phyloP scores from a whole-genome alignment of 2,797 vertebrate species.

The Megalops cyprinoides region DNA sequence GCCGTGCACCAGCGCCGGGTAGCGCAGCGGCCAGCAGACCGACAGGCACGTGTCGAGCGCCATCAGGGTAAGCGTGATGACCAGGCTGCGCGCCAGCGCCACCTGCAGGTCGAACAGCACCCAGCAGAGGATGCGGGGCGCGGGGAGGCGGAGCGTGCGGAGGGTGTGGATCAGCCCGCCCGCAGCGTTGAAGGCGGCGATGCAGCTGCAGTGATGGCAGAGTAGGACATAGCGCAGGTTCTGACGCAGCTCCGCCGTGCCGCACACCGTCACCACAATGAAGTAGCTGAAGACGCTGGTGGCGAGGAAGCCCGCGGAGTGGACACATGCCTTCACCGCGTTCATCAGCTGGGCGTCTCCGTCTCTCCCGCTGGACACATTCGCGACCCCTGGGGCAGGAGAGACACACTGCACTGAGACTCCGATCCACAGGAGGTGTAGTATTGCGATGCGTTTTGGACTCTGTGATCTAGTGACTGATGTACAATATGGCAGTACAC shows the following conservation, averaged over 20 bases:
- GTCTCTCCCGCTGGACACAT: conserved; percentile 45
- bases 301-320: conserved; percentile 55
- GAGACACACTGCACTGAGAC: too few species aligned
- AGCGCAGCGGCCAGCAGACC: conserved; percentile 58
- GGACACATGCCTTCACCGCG: conserved; percentile 55
- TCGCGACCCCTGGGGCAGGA: conserved; percentile 42
- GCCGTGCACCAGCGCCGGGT: conserved; percentile 30
- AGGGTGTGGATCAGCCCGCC: conserved; percentile 53
- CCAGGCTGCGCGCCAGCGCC: conserved; percentile 57
- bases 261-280: conserved; percentile 48
- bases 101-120: conserved; percentile 62
- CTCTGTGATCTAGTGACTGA: too few species aligned
- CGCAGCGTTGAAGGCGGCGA: conserved; percentile 57
- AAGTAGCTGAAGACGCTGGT: conserved; percentile 49
- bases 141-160: conserved; percentile 39
- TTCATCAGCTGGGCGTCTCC: conserved; percentile 45
- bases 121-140: conserved; percentile 53
- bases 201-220: conserved; percentile 59
- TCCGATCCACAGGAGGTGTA: too few species aligned
- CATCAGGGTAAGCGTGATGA: conserved; percentile 65
- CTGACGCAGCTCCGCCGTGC: conserved; percentile 50
- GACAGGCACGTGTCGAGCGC: conserved; percentile 55
- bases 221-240: conserved; percentile 56
- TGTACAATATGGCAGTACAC: too few species aligned
- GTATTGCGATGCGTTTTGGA: too few species aligned